phyloP scores from a whole-genome alignment of 1,140 invertebrate species.

The Conus ventricosus region DNA sequence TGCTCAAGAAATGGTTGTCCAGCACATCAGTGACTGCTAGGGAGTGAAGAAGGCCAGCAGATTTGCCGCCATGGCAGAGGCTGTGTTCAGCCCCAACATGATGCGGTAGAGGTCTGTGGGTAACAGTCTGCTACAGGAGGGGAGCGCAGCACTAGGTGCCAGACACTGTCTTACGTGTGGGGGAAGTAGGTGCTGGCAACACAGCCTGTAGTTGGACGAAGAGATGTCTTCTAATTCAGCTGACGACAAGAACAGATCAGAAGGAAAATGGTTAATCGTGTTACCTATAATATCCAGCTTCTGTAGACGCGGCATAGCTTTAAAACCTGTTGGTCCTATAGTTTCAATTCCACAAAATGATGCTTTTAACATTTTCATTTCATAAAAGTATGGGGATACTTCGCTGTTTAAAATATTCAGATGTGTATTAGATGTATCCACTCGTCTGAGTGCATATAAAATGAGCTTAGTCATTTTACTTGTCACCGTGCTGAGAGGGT shows the following conservation, averaged over 20 bases:
- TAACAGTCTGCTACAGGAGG: no score
- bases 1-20: no score
- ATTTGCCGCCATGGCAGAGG: no score
- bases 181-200: neutral
- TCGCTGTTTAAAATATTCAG: neutral
- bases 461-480: neutral
- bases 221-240: neutral
- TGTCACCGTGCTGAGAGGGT: neutral
- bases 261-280: neutral
- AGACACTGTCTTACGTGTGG: no score
- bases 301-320: neutral
- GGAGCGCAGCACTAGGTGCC: no score
- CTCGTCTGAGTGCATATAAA: neutral
- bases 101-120: no score
- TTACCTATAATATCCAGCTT: neutral
- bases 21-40: no score
- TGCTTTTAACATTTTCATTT: neutral
- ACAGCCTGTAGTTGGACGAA: neutral
- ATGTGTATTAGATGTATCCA: neutral
- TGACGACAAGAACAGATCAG: constrained; percentile 30
- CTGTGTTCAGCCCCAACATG: no score
- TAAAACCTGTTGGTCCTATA: neutral
- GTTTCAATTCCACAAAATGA: neutral
- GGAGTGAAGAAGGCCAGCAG: no score
- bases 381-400: constrained; percentile 12